Conservation (phyloP, 2,797 vertebrate species). For the Philypnodon macrostomus region DNA sequence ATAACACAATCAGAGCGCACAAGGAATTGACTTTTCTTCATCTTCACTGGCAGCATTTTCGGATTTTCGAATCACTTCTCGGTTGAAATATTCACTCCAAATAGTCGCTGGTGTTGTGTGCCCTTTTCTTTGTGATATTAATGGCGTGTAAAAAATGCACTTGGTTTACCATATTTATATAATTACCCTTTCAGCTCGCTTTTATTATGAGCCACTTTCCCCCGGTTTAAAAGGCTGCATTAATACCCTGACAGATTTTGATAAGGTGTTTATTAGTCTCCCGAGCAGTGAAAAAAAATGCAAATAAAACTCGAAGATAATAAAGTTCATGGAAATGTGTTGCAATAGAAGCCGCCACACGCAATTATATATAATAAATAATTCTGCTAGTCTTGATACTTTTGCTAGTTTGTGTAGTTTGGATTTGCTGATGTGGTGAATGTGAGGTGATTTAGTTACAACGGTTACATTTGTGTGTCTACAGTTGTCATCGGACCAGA, state of each 20-base stretch:
- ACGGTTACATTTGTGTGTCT: constrained; percentile 45
- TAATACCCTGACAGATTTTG: constrained; percentile 47
- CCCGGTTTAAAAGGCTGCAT: constrained; percentile 41
- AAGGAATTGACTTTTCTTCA: constrained; percentile 19
- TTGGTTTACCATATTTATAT: constrained; percentile 62
- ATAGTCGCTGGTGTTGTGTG: constrained; percentile 36
- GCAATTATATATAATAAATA: constrained; percentile 21
- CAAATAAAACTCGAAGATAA: constrained; percentile 55
- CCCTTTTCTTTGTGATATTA: constrained; percentile 55
- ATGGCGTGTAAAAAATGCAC: constrained; percentile 48
- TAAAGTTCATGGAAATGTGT: constrained; percentile 35
- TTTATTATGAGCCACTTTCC: constrained; percentile 47
- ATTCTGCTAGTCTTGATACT: constrained; percentile 28
- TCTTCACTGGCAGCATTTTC: constrained; percentile 11
- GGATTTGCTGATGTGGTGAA: constrained; percentile 26
- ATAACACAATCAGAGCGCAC: constrained; percentile 19
- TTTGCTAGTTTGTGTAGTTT: constrained; percentile 18
- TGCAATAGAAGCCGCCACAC: constrained; percentile 12
- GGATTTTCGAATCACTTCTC: constrained; percentile 32
- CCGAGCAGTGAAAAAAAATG: constrained; percentile 17
- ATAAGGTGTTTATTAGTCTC: constrained; percentile 34
- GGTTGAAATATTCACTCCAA: constrained; percentile 23
- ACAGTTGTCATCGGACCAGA: constrained; percentile 89
- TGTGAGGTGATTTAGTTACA: constrained; percentile 9
- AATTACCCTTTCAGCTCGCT: constrained; percentile 41